Evolutionary conservation across 2,113 vertebrate species (phyloP), one percentile per base, ranked within the genome.

Genomic region (Nannospalax galili): DNA sequence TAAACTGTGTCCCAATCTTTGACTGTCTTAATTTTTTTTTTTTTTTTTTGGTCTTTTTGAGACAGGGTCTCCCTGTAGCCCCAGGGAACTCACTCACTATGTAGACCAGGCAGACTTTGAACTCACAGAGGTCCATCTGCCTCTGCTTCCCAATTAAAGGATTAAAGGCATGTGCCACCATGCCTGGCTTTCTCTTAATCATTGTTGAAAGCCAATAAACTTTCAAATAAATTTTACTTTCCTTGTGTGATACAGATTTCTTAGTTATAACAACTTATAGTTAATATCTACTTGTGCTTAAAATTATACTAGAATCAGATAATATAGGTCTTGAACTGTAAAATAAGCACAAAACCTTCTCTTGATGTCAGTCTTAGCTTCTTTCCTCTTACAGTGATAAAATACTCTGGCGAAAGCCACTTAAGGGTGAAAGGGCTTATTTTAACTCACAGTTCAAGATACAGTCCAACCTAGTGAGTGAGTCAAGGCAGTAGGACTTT

Each of bases 291-390:
- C 75, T 78, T 94, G 1, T 65, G 32, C 95, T 95, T 93, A 52
- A 95, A 37, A 79, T 82, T 90, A 85, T 4, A 92, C 48, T 88
- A 35, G 78, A 92, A 58, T 93, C 69, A 81, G 94, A 82, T 91
- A 73, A 95, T 2, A 48, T 56, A 75, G 14, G 5, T 92, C 20
- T 94, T 90, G 48, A 75, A 48, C 79, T 81, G 58, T 65, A 88
- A 92, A 60, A 67, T 56, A 37, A 92, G 7, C 40, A 80, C 35
- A 2, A 30, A 65, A 30, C n/a, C n/a, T n/a, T 69, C 60, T 81
- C 40, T 69, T 67, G 60, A 32, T 65, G 42, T 84, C 58, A 12
- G 32, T 22, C 81, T 84, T 17, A 45, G 28, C 32, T 16, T 45
- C 8, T 42, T 42, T 32, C 16, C 8, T 64, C 28, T 84, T 84